These are phyloP conservation scores for Amphipoea oculea DNA, from an alignment of 2,888 invertebrate genomes.

Conservation along the genomic window DNA sequence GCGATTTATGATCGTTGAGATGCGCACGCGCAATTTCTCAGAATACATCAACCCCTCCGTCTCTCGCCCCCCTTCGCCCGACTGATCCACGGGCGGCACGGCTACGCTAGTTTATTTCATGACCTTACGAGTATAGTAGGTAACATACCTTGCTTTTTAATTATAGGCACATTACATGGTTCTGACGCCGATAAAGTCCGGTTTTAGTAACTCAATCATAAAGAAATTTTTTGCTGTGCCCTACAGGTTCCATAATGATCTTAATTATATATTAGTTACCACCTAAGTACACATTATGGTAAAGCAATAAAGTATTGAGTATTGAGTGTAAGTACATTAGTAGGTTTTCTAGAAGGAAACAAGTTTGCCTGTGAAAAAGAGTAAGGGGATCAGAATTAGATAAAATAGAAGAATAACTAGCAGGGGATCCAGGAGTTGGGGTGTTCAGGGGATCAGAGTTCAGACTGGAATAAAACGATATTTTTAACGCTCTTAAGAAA, in stretches of 20 bases:
- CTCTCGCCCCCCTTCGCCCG: constrained; percentile 21
- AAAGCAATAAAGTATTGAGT: no score
- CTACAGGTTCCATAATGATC: no score
- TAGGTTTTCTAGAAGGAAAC: constrained; percentile 13
- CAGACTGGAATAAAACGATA: not conserved
- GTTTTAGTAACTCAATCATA: constrained; percentile 44
- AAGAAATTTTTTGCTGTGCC: not conserved
- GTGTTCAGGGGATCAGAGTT: no score
- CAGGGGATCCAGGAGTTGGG: no score
- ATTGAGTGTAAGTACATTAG: not conserved
- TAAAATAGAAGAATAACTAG: no score
- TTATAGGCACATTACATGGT: constrained; percentile 57
- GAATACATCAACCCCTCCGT: constrained; percentile 61
- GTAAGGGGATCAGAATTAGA: no score
- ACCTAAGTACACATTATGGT: no score
- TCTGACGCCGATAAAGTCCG: constrained; percentile 42
- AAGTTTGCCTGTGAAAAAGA: no score
- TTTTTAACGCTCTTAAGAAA: constrained; percentile 1
- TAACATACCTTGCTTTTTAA: constrained; percentile 59
- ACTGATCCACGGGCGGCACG: constrained; percentile 53
- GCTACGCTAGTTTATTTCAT: constrained; percentile 76
- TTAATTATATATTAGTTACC: no score
- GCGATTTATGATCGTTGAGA: constrained; percentile 75
- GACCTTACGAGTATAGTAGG: constrained; percentile 59
- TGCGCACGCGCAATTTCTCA: constrained; percentile 77